Conservation (phyloP, 2,888 invertebrate genomes). For the Drosophila fungiperda region DNA sequence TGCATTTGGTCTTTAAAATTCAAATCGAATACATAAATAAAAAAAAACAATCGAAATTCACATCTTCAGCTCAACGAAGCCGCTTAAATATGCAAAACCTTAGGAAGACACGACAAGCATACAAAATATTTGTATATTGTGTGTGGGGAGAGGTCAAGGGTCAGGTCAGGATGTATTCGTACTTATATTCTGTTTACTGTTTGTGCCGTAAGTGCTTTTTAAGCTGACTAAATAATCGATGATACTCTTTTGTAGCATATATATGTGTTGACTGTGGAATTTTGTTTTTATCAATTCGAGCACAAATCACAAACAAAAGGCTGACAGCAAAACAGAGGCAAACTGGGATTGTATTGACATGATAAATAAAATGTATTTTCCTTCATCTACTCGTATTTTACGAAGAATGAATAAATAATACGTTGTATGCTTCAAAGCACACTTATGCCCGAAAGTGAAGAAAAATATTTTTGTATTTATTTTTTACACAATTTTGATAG, state of each 20-base stretch:
- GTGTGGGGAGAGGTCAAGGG: conserved; percentile 10
- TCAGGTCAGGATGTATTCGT: conserved; percentile 8
- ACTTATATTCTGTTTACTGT: conserved; percentile 48
- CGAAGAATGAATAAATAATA: conserved; percentile 5
- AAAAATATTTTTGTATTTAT: not conserved
- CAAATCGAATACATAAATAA: not conserved
- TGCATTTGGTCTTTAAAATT: not conserved
- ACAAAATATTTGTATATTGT: not conserved
- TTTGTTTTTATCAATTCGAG: conserved; percentile 21
- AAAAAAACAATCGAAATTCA: not conserved
- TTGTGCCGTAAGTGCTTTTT: conserved; percentile 52
- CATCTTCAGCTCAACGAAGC: not conserved
- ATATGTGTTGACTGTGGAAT: conserved; percentile 37
- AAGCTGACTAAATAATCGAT: conserved; percentile 64
- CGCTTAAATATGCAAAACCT: conserved; percentile 20
- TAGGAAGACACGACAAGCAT: not conserved
- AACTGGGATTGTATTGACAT: conserved; percentile 43
- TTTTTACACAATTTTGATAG: not conserved
- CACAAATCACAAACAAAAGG: conserved; percentile 38
- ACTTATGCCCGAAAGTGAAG: not conserved
- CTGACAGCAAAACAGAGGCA: not conserved
- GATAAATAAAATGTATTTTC: conserved; percentile 58
- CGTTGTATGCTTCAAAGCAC: not conserved
- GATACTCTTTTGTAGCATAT: conserved; percentile 38
- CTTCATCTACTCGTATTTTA: not conserved